These are phyloP conservation scores for Platichthys stellatus DNA, from an alignment of 2,113 vertebrate genomes.

Conservation along the genomic window DNA sequence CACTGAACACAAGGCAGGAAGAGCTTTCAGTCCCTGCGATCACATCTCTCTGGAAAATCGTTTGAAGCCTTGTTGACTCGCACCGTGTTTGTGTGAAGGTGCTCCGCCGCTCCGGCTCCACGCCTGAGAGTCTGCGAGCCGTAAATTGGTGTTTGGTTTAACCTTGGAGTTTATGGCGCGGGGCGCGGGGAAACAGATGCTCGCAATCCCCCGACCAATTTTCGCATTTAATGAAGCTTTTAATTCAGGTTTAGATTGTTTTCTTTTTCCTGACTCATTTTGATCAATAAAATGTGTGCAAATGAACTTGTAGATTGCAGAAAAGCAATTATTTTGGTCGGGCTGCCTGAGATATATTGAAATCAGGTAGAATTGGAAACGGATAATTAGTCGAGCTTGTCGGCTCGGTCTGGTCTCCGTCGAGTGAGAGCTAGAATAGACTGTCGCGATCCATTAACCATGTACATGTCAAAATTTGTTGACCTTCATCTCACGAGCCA, in stretches of 20 bases:
- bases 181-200: constrained; percentile 80
- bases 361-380: constrained; percentile 77
- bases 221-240: constrained; percentile 86
- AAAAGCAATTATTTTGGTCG: constrained; percentile 73
- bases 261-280: constrained; percentile 69
- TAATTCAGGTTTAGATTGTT: constrained; percentile 82
- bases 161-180: constrained; percentile 81
- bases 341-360: constrained; percentile 61
- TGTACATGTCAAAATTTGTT: constrained; percentile 43
- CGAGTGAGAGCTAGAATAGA: constrained; percentile 43
- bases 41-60: constrained; percentile 39
- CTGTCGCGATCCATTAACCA: constrained; percentile 53
- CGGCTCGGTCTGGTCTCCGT: constrained; percentile 33
- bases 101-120: constrained; percentile 41
- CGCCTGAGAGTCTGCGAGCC: constrained; percentile 51
- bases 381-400: constrained; percentile 64
- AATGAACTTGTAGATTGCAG: constrained; percentile 79
- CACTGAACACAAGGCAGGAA: constrained; percentile 44
- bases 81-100: constrained; percentile 45
- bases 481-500: constrained; percentile 30
- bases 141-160: constrained; percentile 79
- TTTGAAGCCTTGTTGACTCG: constrained; percentile 64
- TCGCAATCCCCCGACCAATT: constrained; percentile 83
- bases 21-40: constrained; percentile 44
- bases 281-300: constrained; percentile 82